A percentile compares a stretch with the other conserved stretches of the same genome.
phyloP scores from a whole-genome alignment of 2,797 vertebrate genomes.

The Notolabrus celidotus region DNA sequence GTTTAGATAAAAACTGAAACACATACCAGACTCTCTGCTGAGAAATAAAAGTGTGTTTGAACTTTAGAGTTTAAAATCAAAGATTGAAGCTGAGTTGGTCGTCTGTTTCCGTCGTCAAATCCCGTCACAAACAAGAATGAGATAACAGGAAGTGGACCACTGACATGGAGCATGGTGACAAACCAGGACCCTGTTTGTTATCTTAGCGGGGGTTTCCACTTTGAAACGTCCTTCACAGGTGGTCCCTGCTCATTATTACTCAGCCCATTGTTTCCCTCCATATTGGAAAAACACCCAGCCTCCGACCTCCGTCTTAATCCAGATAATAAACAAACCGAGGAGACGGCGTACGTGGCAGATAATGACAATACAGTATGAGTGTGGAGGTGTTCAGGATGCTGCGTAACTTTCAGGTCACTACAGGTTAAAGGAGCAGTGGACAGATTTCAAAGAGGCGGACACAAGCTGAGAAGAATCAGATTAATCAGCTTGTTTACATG shows the following conservation, averaged over 20 bases:
- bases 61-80: background rate
- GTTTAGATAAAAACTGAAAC: background rate
- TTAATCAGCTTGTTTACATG: too few relatives aligned
- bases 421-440: too few relatives aligned
- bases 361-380: constrained; percentile 30
- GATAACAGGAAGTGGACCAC: constrained; percentile 72
- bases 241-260: constrained; percentile 65
- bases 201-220: constrained; percentile 72
- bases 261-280: constrained; percentile 70
- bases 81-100: background rate
- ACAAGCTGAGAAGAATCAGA: too few relatives aligned
- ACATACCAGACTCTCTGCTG: background rate
- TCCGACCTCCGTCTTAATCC: constrained; percentile 58
- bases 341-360: constrained; percentile 25
- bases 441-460: too few relatives aligned
- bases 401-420: background rate
- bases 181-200: constrained; percentile 73
- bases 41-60: background rate
- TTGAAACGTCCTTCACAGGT: constrained; percentile 79
- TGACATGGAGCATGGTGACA: constrained; percentile 58
- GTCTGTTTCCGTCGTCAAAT: background rate
- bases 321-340: constrained; percentile 55
- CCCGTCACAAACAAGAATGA: constrained; percentile 48
- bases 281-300: constrained; percentile 71
- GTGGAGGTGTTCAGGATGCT: background rate